A percentile compares a stretch with the other conserved stretches of the same genome.
Evolutionary conservation across 2,797 vertebrate genomes (phyloP).

Genomic region (Serranus cabrilla): DNA sequence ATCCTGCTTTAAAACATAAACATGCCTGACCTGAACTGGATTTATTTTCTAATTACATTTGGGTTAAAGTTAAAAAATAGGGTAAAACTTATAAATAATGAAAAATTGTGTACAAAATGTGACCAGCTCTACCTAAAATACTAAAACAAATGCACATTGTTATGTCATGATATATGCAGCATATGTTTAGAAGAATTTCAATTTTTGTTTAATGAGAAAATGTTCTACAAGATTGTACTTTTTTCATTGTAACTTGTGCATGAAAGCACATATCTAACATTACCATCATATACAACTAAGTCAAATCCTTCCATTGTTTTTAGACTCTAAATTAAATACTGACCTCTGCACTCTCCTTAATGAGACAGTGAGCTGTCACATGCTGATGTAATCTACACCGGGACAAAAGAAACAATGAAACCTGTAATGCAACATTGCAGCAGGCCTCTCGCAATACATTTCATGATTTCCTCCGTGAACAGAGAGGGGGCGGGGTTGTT

Average conservation of each 20-base stretch:
- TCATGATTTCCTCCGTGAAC: neutral
- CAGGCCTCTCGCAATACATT: neutral
- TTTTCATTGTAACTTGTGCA: neutral
- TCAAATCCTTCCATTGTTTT: neutral
- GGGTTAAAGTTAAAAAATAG: neutral
- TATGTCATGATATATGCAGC: neutral
- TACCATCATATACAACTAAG: neutral
- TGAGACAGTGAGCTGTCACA: neutral
- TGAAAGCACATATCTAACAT: no score
- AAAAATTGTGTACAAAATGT: neutral
- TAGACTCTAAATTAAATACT: neutral
- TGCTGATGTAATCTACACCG: neutral
- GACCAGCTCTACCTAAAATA: neutral
- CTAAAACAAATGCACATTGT: neutral
- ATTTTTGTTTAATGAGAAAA: neutral
- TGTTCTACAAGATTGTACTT: neutral
- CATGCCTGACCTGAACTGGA: neutral
- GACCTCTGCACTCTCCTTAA: neutral
- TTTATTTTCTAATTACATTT: neutral
- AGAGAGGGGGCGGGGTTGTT: neutral
- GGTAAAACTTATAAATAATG: neutral
- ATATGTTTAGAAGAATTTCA: neutral
- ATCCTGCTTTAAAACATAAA: neutral
- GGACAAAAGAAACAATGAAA: slow-evolving; percentile 34
- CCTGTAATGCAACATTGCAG: slow-evolving; percentile 55